Evolutionary conservation across 1,140 invertebrate species (phyloP), one percentile per base, ranked within the genome.

Genomic region (Bombus pyrosoma): DNA sequence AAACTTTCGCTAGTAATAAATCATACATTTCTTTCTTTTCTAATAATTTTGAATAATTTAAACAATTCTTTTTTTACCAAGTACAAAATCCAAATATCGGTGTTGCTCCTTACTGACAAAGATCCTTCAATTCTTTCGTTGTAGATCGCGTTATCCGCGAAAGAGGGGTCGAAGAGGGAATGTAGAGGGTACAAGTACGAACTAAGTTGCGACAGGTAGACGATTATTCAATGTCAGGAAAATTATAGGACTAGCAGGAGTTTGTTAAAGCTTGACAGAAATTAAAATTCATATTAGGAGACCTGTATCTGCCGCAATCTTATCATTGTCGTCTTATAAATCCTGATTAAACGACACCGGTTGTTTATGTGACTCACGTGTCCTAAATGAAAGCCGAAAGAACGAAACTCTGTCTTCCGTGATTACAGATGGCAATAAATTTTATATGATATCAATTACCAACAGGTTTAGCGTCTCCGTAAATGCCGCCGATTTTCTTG

Each of bases 131-230:
- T 90, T 89, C 81, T 87, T 89, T 79, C 76, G 81, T 22, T 25
- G 37, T 39, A 34, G 66, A 73, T 43, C 53, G 76, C 72, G 66
- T 34, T 69, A 80, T 71, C 37, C 80, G 72, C 25, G 79, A 62
- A 64, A 72, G 5, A n/a, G 13, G 28, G 28, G 25, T 39, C 22
- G 37, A 39, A 64, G 34, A 6, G n/a, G 28, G 5, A 22, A 1
- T 34, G 41, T 28, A 53, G 18, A 66, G 22, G 53, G 66, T 39
- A 64, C 32, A 81, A 81, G 85, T 57, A 81, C 81, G 81, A 90
- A 89, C 85, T 71, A 87, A 89, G 89, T 90, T 90, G 77, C 85
- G 89, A 90, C 89, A 90, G 88, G 84, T 89, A 88, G 76, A 89
- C 88, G 82, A 90, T 90, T 89, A 89, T 90, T 90, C 87, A 90